Evolutionary conservation across 2,888 invertebrate species (phyloP), one percentile per base, ranked within the genome.

Genomic region (Mesopsocus fuscifrons): DNA sequence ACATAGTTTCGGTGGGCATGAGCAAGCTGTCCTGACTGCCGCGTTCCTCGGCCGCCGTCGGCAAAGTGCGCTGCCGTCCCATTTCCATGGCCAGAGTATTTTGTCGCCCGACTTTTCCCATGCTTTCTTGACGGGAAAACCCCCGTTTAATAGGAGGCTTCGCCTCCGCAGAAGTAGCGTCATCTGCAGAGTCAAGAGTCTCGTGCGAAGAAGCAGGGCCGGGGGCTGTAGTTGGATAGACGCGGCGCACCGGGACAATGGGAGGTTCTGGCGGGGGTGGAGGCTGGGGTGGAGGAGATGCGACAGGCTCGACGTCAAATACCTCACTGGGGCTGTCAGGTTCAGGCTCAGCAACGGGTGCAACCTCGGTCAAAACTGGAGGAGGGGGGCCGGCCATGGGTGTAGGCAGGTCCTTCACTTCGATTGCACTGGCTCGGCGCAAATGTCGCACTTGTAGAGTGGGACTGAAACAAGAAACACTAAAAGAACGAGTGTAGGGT

Each of bases 351-450:
- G 38, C 38, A 21, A 5, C 9, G 6, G 6, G 17, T 18, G 20
- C 38, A 21, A 21, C 38, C n/a, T 20, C 20, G 6, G 20, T 4
- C n/a, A 9, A 17, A 20, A 38, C 38, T 9, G 26, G 8, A 11
- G 17, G n/a, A 6, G 15, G 17, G 4, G 38, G 21, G 4, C 38
- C 38, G 16, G n/a, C 38, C 3, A n/a, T 13, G 18, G 51, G 51
- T 5, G 52, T 50, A 4, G 53, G 51, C 15, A 53, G 43, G 44
- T 49, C 52, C 42, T 71, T 68, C 43, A 63, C 67, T 59, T 75
- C 74, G 44, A 75, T 67, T 1, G 74, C 74, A 40, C 72, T 70
- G 1, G 70, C 64, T 50, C 74, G 61, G 49, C 70, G 58, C 30
- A 74, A 65, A 55, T 59, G 67, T 57, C 61, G 65, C 40, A 47